Evolutionary conservation across 2,888 invertebrate genomes (phyloP), one percentile per base, ranked within the genome.

Genomic region (Brachylomia viminalis): DNA sequence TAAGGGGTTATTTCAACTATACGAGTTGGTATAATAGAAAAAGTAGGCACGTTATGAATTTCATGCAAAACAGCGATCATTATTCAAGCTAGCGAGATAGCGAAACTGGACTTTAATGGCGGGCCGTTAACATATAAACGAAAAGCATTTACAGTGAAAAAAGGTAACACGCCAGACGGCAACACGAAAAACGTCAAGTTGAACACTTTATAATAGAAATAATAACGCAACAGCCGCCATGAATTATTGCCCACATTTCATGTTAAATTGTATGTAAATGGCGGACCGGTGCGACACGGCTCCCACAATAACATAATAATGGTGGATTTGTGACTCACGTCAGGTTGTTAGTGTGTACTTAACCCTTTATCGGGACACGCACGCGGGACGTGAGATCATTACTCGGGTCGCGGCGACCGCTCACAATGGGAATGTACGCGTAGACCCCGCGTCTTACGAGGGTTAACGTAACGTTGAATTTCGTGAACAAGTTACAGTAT

Each of bases 261-360:
- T 95, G 95, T 96, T 96, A 96, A 96, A 96, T 95, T 95, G 95
- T 96, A 96, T 96, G 96, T 96, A 96, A 96, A 96, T 96, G 95
- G 89, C 93, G 92, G 93, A 92, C 93, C 94, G 92, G 93, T 91
- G 90, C 94, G 95, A 94, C 95, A 94, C 91, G 95, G 95, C 95
- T 95, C 94, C 95, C 95, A 95, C 96, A 96, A 96, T 96, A 96
- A 96, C 96, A 96, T 95, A 95, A 96, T 96, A 96, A 96, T 96
- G 94, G 95, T 93, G 94, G 95, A 96, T 96, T 96, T 96, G 96
- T 96, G 95, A 96, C 93, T 96, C 96, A 96, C 96, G 96, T 95
- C 95, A 95, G 94, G 95, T 95, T 95, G 96, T 96, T 96, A 96
- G 95, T 95, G 93, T 95, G 95, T 96, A 95, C 95, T 96, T 96